These are phyloP conservation scores for Ormyrus pomaceus DNA, from an alignment of 2,888 invertebrate species.

Conservation along the genomic window DNA sequence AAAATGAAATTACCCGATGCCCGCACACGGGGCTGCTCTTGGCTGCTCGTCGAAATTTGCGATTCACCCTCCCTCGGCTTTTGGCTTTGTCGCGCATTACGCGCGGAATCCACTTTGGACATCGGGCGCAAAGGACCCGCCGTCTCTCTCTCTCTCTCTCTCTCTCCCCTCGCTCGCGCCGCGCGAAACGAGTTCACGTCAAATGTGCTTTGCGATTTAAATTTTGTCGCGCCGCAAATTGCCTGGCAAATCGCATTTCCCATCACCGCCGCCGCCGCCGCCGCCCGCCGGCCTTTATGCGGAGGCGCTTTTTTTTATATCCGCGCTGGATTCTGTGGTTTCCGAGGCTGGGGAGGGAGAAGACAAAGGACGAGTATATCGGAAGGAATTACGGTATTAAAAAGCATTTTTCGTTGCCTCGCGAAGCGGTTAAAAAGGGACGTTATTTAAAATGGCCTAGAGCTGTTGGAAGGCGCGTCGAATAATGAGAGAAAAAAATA, in stretches of 20 bases:
- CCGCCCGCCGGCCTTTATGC: slow-evolving; percentile 10
- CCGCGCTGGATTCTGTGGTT: too few species aligned
- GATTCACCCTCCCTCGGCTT: slow-evolving; percentile 70
- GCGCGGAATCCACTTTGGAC: slow-evolving; percentile 71
- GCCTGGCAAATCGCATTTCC: slow-evolving; percentile 71
- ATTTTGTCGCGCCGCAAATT: slow-evolving; percentile 74
- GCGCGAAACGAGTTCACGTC: slow-evolving; percentile 55
- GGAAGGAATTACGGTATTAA: too few species aligned
- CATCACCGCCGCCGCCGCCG: slow-evolving; percentile 56
- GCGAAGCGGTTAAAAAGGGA: too few species aligned
- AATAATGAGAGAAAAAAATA: slow-evolving; percentile 13
- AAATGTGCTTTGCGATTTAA: slow-evolving; percentile 74
- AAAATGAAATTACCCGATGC: slow-evolving; percentile 70
- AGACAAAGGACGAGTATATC: too few species aligned
- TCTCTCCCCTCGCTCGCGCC: slow-evolving; percentile 50
- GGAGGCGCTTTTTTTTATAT: not conserved
- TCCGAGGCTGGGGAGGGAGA: not conserved
- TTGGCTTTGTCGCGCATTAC: slow-evolving; percentile 58
- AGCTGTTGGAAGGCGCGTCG: slow-evolving; percentile 7
- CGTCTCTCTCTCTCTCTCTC: slow-evolving; percentile 43
- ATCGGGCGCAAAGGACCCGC: slow-evolving; percentile 66
- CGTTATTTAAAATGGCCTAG: not conserved
- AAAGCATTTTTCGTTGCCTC: too few species aligned
- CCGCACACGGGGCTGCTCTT: not conserved
- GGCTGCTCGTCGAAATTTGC: slow-evolving; percentile 66